A percentile compares a stretch with the other conserved stretches of the same genome.
phyloP scores from a whole-genome alignment of 2,888 invertebrate genomes.

The Camponotus fellah region DNA sequence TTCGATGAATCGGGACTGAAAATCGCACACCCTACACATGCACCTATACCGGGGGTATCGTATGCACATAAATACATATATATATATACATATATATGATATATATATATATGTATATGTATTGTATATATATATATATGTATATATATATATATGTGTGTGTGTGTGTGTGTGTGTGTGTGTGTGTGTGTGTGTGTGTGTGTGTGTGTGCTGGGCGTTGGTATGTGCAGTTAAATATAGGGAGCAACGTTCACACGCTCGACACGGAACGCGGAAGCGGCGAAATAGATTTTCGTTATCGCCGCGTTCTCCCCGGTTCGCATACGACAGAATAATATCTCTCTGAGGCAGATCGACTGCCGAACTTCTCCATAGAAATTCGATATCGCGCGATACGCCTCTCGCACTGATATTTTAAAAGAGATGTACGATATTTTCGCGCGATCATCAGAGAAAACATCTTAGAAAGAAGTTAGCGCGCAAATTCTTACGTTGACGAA shows the following conservation, averaged over 20 bases:
- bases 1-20: constrained; percentile 67
- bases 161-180: not conserved
- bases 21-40: constrained; percentile 56
- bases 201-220: not conserved
- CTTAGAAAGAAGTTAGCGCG: not conserved
- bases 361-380: constrained; percentile 65
- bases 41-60: constrained; percentile 26
- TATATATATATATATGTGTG: constrained; percentile 16
- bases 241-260: constrained; percentile 74
- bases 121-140: not conserved
- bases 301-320: constrained; percentile 61
- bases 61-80: constrained; percentile 48
- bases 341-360: constrained; percentile 67
- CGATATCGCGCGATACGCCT: constrained; percentile 66
- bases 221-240: constrained; percentile 52
- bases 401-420: constrained; percentile 63
- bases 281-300: constrained; percentile 83
- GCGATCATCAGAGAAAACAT: constrained; percentile 18
- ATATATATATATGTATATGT: constrained; percentile 4
- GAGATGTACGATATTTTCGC: not conserved
- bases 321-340: constrained; percentile 71
- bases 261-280: constrained; percentile 74
- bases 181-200: not conserved
- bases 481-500: constrained; percentile 5
- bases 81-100: not conserved